phyloP scores from a whole-genome alignment of 2,797 vertebrate genomes.

The Xerus rutilus region DNA sequence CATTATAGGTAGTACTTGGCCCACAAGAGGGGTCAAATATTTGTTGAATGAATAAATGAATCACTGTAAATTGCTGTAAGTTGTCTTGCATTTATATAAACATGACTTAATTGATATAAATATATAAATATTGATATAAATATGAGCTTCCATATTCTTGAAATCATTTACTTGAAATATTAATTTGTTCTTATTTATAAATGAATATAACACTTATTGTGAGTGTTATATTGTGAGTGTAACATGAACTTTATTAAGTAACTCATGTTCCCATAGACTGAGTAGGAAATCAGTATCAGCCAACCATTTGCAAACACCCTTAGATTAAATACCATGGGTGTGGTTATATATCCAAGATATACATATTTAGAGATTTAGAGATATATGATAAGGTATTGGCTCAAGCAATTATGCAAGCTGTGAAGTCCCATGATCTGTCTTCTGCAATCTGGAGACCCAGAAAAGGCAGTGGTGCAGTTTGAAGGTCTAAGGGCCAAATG shows the following conservation, averaged over 20 bases:
- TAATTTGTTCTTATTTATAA: slow-evolving; percentile 14
- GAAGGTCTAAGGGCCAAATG: background rate
- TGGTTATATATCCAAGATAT: background rate
- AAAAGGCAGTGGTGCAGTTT: background rate
- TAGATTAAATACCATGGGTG: background rate
- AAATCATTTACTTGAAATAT: background rate
- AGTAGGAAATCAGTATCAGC: background rate
- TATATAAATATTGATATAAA: background rate
- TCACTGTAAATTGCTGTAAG: slow-evolving; percentile 5
- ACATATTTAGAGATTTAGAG: background rate
- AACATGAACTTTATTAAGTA: background rate
- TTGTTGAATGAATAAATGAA: slow-evolving; percentile 43
- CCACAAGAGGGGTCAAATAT: slow-evolving; percentile 18
- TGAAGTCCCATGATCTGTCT: background rate
- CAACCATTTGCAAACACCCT: background rate
- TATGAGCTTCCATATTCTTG: background rate
- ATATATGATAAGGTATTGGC: background rate
- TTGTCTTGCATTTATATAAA: background rate
- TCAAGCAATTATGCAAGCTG: background rate
- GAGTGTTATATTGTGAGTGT: no score
- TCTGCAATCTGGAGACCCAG: background rate
- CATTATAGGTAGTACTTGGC: background rate
- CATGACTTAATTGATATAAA: no score
- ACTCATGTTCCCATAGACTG: background rate
- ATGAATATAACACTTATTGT: background rate